A percentile compares a stretch with the other conserved stretches of the same genome.
Conservation (phyloP, 1,140 invertebrate genomes). For the Ips nitidus region DNA sequence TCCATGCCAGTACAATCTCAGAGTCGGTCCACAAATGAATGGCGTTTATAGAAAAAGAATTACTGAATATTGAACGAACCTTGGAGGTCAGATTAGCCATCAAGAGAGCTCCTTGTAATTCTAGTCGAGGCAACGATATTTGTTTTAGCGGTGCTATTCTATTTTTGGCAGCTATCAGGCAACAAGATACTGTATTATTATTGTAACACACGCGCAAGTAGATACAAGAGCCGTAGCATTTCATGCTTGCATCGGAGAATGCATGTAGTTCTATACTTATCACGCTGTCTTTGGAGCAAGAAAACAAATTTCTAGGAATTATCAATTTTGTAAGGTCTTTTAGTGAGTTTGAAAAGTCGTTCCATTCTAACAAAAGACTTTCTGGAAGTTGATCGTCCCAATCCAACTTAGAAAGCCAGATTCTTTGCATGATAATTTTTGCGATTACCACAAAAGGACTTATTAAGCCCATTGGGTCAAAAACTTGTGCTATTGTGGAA, state of each 20-base stretch:
- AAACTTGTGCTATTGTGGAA: no score
- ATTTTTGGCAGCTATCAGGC: no score
- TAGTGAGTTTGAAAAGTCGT: constrained; percentile 2
- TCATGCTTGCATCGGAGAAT: no score
- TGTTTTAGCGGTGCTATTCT: no score
- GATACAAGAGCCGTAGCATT: no score
- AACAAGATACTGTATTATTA: no score
- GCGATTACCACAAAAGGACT: constrained; percentile 3
- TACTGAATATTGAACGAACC: constrained; percentile 1
- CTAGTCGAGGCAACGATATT: no score
- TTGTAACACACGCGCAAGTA: no score
- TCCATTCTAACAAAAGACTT: constrained; percentile 11
- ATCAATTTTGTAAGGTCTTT: background rate
- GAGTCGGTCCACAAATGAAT: constrained; percentile 30
- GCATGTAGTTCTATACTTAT: no score
- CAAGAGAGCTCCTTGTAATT: constrained; percentile 42
- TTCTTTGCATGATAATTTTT: constrained; percentile 27
- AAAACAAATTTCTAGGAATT: constrained; percentile 16
- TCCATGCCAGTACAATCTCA: no score
- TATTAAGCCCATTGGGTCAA: no score
- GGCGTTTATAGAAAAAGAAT: background rate
- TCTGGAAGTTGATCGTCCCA: constrained; percentile 10
- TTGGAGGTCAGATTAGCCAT: constrained; percentile 30
- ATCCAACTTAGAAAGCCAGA: constrained; percentile 13
- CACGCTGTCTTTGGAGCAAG: no score